A percentile compares a stretch with the other conserved stretches of the same genome.
Conservation (phyloP, 2,888 invertebrate species). For the Cephus nigrinus region DNA sequence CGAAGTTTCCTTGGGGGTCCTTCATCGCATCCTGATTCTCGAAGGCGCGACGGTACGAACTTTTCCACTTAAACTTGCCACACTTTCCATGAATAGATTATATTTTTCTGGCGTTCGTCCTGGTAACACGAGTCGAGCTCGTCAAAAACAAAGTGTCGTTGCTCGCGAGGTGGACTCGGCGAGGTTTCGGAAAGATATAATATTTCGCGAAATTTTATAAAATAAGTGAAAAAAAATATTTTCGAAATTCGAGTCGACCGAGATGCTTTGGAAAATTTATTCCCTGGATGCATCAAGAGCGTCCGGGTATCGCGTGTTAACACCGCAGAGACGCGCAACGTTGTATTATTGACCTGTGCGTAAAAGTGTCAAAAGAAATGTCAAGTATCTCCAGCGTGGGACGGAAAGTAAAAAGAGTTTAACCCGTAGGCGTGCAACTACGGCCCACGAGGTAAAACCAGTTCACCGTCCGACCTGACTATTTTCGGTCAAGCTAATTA, state of each 20-base stretch:
- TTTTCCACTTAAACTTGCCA: slow-evolving; percentile 21
- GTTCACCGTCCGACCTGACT: background rate
- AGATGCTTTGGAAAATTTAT: background rate
- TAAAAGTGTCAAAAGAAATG: background rate
- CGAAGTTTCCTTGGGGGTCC: slow-evolving; percentile 1
- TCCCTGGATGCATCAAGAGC: background rate
- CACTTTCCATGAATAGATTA: slow-evolving; percentile 23
- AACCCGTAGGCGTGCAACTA: background rate
- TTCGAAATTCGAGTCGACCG: background rate
- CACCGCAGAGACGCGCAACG: background rate
- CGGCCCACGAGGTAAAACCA: background rate
- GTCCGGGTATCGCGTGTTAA: background rate
- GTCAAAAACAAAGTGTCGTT: background rate
- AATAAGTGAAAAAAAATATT: background rate
- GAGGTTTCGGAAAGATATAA: background rate
- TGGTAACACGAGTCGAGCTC: background rate
- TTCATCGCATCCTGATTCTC: background rate
- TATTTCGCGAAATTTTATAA: background rate
- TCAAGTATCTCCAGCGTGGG: background rate
- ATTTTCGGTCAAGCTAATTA: background rate
- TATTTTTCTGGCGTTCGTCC: slow-evolving; percentile 13
- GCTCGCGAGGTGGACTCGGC: background rate
- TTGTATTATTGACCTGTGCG: background rate
- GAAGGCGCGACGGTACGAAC: slow-evolving; percentile 11
- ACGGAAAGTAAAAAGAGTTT: background rate